Conservation (phyloP, 2,113 vertebrate genomes). For the Dinomys branickii region DNA sequence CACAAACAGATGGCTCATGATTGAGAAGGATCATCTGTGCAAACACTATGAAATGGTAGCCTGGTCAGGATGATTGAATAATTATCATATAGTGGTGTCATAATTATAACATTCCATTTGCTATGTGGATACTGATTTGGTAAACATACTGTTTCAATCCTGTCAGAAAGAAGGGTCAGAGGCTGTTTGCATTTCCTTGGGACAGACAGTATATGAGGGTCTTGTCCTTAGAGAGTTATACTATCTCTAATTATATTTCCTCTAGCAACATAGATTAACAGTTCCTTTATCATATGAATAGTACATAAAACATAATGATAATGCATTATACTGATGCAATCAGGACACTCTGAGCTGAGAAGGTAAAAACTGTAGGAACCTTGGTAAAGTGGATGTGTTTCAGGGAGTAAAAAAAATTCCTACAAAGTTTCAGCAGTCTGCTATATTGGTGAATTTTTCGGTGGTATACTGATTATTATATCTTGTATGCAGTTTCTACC, state of each 20-base stretch:
- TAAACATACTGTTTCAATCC: not conserved
- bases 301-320: not conserved
- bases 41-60: not conserved
- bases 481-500: not conserved
- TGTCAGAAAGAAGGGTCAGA: not conserved
- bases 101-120: not conserved
- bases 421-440: not conserved
- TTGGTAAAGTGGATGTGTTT: not conserved
- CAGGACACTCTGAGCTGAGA: not conserved
- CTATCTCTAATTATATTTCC: not conserved
- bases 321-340: not conserved
- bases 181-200: not conserved
- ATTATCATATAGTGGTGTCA: not conserved
- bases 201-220: not conserved
- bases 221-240: not conserved
- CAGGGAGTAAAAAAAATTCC: not conserved
- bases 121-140: not conserved
- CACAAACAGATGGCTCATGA: not conserved
- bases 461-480: not conserved
- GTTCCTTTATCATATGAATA: too few species aligned
- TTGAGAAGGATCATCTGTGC: too few species aligned
- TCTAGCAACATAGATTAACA: not conserved
- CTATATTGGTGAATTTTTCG: not conserved
- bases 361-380: not conserved
- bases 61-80: not conserved